Base-by-base conservation (phyloP, 2,797 vertebrate genomes). In the Mormyrops boulengeri region DNA sequence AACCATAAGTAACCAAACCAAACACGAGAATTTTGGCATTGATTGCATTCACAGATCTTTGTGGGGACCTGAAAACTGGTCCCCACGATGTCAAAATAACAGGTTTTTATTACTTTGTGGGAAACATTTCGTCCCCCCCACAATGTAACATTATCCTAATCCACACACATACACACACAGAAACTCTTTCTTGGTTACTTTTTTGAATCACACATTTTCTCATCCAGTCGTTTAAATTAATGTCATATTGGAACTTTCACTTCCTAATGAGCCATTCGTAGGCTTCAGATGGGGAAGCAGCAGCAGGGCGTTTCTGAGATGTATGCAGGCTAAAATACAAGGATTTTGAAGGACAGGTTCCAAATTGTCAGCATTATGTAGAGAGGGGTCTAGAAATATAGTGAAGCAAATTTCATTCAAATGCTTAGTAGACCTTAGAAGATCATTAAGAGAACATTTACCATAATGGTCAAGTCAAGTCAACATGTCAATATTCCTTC, bases 241-340 rank as follows among this genome's bases (percentile, higher is more conserved):
- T 91, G 44, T 53, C 4, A 52, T 17, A 86, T 38, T 12, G 14
- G 26, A 22, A 30, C 49, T 55, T 52, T 53, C 26, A 34, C 50
- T 52, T 86, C 85, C 14, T 86, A 55, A 86, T 14, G 26, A 86
- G 87, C 47, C 44, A 90, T 82, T 91, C 89, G 53, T 66, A 91
- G 89, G 80, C 91, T 85, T 77, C 69, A 41, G 73, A 52, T 90
- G 90, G n/a, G 91, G 80, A 88, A 88, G 87, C 50, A 89, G 82
- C 85, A 52, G 80, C 77, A 91, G 89, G 14, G 69, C 14, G 4
- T 73, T 73, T 73, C 69, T 73, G 69, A 5, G 30, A 73, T 41
- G 69, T 17, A 73, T 73, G 69, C 30, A 41, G 30, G 69, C 34
- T 77, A 77, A 77, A 77, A 73, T 73, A 34, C 14, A 38, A 49